Percentiles rank a stretch among this genome's conserved stretches.
Conservation (phyloP, 2,888 invertebrate genomes). For the Operophtera brumata region DNA sequence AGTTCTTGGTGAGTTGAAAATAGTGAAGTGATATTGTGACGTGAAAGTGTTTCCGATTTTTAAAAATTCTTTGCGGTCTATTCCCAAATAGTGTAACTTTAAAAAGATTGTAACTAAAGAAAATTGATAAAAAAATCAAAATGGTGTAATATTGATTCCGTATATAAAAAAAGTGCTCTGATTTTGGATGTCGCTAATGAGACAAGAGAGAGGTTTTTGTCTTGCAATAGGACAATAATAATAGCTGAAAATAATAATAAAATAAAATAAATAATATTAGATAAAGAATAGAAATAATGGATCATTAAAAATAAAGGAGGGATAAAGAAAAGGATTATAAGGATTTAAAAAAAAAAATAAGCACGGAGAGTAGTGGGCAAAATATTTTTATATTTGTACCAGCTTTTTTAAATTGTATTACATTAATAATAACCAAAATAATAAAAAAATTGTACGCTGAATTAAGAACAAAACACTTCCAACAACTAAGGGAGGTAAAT, state of each 20-base stretch:
- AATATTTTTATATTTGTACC: neutral
- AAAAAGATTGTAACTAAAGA: neutral
- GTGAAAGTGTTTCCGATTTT: constrained; percentile 27
- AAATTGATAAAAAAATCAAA: neutral
- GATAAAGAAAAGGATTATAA: no score
- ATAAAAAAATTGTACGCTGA: neutral
- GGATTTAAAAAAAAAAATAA: no score
- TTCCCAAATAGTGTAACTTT: constrained; percentile 6
- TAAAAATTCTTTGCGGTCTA: constrained; percentile 8
- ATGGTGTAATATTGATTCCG: neutral
- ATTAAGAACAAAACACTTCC: constrained; percentile 2
- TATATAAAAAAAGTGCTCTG: neutral
- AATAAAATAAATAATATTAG: no score
- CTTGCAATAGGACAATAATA: no score
- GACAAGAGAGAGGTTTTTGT: no score
- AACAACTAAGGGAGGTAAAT: constrained; percentile 9
- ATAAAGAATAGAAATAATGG: no score
- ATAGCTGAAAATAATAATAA: no score
- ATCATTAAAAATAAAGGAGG: no score
- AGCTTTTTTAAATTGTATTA: neutral
- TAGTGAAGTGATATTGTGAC: constrained; percentile 31
- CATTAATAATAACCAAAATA: neutral
- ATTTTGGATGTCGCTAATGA: neutral
- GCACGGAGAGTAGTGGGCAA: no score
- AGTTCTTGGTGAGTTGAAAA: constrained; percentile 72